Conservation (phyloP, 1,140 invertebrate species). For the Aleiodes sp. region DNA sequence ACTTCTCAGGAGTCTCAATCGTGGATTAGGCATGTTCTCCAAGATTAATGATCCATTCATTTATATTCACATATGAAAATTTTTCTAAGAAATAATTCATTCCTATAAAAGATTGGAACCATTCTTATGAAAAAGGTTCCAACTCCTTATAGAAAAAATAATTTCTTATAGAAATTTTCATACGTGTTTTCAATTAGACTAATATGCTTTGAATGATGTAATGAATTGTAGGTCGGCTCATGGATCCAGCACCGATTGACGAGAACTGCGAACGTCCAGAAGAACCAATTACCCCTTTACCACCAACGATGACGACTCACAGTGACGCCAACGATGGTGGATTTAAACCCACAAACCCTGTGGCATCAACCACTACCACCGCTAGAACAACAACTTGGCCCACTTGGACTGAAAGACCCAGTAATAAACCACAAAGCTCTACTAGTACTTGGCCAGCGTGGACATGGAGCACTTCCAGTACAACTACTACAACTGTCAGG, state of each 20-base stretch:
- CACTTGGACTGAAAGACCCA: conserved; percentile 53
- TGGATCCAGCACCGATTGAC: conserved; percentile 65
- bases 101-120: too few relatives aligned
- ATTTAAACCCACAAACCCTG: conserved; percentile 56
- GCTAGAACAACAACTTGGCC: conserved; percentile 51
- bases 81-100: too few relatives aligned
- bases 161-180: too few relatives aligned
- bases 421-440: conserved; percentile 49
- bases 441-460: conserved; percentile 51
- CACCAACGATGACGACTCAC: conserved; percentile 75
- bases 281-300: conserved; percentile 74
- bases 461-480: conserved; percentile 43
- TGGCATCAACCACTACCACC: conserved; percentile 53
- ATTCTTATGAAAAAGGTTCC: too few relatives aligned
- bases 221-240: conserved; percentile 62
- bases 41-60: conserved; percentile 18
- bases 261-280: conserved; percentile 73
- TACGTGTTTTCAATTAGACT: neutral
- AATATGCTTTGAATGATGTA: neutral
- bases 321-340: conserved; percentile 53
- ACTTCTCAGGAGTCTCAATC: conserved; percentile 77
- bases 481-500: conserved; percentile 31
- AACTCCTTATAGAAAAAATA: too few relatives aligned
- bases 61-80: too few relatives aligned
- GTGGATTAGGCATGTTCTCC: conserved; percentile 72